phyloP scores from a whole-genome alignment of 2,888 invertebrate species.

The Iphiclides podalirius region DNA sequence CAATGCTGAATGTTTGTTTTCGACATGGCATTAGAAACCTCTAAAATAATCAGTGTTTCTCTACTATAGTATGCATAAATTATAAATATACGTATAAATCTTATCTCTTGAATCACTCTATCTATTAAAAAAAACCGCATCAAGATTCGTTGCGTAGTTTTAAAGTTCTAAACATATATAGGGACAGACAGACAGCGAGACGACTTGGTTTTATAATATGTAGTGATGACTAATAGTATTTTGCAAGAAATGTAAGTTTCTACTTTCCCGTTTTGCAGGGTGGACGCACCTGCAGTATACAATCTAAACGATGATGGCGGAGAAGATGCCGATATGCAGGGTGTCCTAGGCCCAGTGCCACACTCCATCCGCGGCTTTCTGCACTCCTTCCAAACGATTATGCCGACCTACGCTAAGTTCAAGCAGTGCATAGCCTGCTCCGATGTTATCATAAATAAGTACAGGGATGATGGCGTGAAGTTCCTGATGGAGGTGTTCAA shows the following conservation, averaged over 20 bases:
- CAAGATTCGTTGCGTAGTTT: too few species aligned
- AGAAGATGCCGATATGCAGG: conserved; percentile 59
- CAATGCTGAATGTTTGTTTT: too few species aligned
- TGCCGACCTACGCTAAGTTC: conserved; percentile 93
- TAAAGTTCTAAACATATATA: too few species aligned
- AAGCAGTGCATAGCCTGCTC: conserved; percentile 97
- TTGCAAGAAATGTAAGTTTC: conserved; percentile 2
- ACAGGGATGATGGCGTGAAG: conserved; percentile 78
- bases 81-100: too few species aligned
- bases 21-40: too few species aligned
- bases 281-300: conserved; percentile 84
- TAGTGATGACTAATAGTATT: not conserved
- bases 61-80: too few species aligned
- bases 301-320: conserved; percentile 58
- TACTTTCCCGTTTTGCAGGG: conserved; percentile 52
- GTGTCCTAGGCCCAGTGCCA: conserved; percentile 90
- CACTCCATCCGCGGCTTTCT: conserved; percentile 97
- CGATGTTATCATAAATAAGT: conserved; percentile 56
- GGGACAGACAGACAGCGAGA: too few species aligned
- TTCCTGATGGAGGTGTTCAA: conserved; percentile 91
- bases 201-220: too few species aligned
- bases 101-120: too few species aligned
- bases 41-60: too few species aligned
- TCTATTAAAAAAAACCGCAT: too few species aligned
- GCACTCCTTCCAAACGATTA: conserved; percentile 88